These are phyloP conservation scores for Cremastinae sp. DNA, from an alignment of 2,888 invertebrate genomes.

Conservation along the genomic window DNA sequence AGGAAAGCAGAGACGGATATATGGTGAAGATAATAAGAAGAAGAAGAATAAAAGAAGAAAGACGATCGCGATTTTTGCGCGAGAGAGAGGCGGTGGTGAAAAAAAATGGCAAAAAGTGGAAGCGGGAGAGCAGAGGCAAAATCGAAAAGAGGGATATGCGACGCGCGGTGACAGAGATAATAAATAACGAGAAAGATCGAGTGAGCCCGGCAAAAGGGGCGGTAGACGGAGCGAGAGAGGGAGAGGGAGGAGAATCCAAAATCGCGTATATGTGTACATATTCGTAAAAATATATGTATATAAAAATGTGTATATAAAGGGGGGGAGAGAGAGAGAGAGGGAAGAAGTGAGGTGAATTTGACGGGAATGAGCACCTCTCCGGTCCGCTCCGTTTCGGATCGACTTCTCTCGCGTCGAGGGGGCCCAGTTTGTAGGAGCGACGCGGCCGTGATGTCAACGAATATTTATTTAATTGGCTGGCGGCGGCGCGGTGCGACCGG, in stretches of 20 bases:
- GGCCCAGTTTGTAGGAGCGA: conserved; percentile 77
- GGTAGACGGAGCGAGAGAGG: conserved; percentile 6
- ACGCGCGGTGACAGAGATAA: conserved; percentile 57
- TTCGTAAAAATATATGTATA: conserved; percentile 47
- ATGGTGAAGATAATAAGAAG: conserved; percentile 3
- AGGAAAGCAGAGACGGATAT: too few relatives aligned
- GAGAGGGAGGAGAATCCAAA: conserved; percentile 38
- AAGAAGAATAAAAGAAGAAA: conserved; percentile 20
- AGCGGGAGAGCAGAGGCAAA: conserved; percentile 49
- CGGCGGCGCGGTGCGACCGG: conserved; percentile 70
- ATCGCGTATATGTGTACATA: conserved; percentile 53
- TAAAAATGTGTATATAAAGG: conserved; percentile 37
- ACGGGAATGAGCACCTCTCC: conserved; percentile 70
- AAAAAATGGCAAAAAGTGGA: conserved; percentile 56
- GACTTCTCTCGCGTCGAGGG: conserved; percentile 66
- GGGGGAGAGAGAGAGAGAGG: conserved; percentile 24
- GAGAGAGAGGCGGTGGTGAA: conserved; percentile 45
- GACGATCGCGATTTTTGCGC: conserved; percentile 45
- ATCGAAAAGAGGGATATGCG: conserved; percentile 56
- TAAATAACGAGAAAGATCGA: conserved; percentile 61
- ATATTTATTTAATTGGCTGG: conserved; percentile 80
- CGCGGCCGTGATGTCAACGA: conserved; percentile 78
- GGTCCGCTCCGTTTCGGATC: conserved; percentile 63
- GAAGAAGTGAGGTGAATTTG: conserved; percentile 62
- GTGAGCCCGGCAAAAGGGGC: conserved; percentile 40